Base-by-base conservation (phyloP, 64 coral and sea anemone species). In the Montipora sp. region DNA sequence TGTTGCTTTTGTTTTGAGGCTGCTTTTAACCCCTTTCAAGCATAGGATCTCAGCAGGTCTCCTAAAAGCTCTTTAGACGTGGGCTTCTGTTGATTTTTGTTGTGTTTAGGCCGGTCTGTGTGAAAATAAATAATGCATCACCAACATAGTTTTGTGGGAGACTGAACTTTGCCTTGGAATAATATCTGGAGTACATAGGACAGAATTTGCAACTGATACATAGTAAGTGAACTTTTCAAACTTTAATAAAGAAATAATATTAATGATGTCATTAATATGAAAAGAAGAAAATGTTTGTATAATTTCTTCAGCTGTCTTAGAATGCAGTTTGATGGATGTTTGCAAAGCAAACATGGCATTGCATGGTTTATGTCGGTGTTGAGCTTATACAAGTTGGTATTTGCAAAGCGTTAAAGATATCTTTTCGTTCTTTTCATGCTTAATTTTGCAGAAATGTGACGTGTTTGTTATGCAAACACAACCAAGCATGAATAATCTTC, bases 71-170 rank as follows among this genome's bases (percentile, higher is more conserved):
- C 50, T 85, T 51, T 46, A 85, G 66, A 65, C 65, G 47, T n/a
- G n/a, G 46, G 5, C 50, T 85, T 85, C 16, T 23, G 75, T 83
- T 85, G 65, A 72, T 71, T 72, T 47, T 47, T 63, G 46, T 65
- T 72, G 8, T 49, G 65, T 85, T 85, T 71, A 85, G 82, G 82
- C 67, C 47, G 68, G 63, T 43, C 82, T 47, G 61, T 49, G 16
- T 7, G 45, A 50, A 59, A 68, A 85, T 85, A 85, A 85, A 72
- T 85, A 85, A 85, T 85, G 46, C n/a, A 85, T 85, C 45, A 71
- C 82, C 8, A 16, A 71, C 44, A 85, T 46, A 47, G 13, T 22
- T 14, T 22, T 16, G 8, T n/a, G 11, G 46, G 71, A 51, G 10
- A 8, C 7, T 66, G 24, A 83, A 83, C 80, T 83, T 67, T 83